Evolutionary conservation across 2,113 vertebrate species (phyloP), one percentile per base, ranked within the genome.

Genomic region (Megatriorchis doriae): DNA sequence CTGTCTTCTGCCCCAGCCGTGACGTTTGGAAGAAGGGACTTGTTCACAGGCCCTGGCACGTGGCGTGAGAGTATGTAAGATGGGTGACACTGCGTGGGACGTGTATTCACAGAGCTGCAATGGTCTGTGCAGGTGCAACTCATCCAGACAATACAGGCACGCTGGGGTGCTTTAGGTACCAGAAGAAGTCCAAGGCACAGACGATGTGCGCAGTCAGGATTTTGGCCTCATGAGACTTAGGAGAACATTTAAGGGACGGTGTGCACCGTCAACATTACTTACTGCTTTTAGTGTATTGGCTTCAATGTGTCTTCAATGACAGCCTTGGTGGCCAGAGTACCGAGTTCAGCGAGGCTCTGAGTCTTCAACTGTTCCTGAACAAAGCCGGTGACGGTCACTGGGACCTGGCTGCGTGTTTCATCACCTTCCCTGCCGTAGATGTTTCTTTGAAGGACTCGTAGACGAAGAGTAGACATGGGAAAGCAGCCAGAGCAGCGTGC

Each of bases 401-500:
- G 31, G 59, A 11, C 25, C 31, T 15, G 26, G 18, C 50, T 9
- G 79, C 3, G 2, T 9, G 23, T 22, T 59, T 22, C 61, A 2
- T 27, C 8, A 0, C 4, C 2, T 19, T 52, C 34, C 26, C 27
- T 7, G 47, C 18, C 7, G 1, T 6, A 4, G 42, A 2, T 3
- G 18, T 21, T 50, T 7, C 68, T 25, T 4, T 4, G 42, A 17
- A 43, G 0, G 2, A 26, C 48, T 6, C 16, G 9, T 9, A 16
- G 59, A 6, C 21, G 50, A n/a, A 29, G 12, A 25, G 20, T 8
- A 17, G 20, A 7, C 4, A 22, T 6, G 17, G 32, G 55, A 31
- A 36, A 34, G 55, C 26, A 6, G 32, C 53, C 13, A 8, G 31
- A 58, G 53, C 29, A 7, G 26, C 1, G 4, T 31, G 23, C 29